Base-by-base conservation (phyloP, 2,888 invertebrate genomes). In the Ectobius pallidus region DNA sequence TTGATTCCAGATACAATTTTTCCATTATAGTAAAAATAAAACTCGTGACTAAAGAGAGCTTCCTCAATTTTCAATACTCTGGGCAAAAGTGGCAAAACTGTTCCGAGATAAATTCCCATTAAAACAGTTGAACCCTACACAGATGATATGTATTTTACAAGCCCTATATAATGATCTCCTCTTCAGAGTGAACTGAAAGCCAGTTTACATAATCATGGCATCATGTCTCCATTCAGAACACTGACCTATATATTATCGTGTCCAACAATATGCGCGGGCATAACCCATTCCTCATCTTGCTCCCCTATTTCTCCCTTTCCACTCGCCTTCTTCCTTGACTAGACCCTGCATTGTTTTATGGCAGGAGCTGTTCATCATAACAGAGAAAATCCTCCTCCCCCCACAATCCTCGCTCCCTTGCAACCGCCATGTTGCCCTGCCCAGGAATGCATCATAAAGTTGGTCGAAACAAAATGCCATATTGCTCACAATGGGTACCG, bases 401-500 rank as follows among this genome's bases (percentile, higher is more conserved):
- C 49, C 27, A 34, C 18, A n/a, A n/a, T n/a, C n/a, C n/a, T n/a
- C n/a, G n/a, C n/a, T n/a, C n/a, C n/a, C n/a, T n/a, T n/a, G n/a
- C n/a, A n/a, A n/a, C n/a, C n/a, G n/a, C 34, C 71, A 61, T 58
- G 49, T 49, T 46, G 46, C 32, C 61, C 69, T 6, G n/a, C 32
- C 58, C 58, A 27, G 58, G 58, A 30, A 58, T 58, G 58, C 58
- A 30, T 58, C 58, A 58, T 58, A 58, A 58, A 58, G 58, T 58
- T 58, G 9, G 27, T 30, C 25, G 62, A 62, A 73, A 73, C 73
- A 73, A 69, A 73, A 73, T 62, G 63, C 62, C 73, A 52, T 39
- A 70, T 69, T 63, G 69, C 69, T 62, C 63, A 73, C 69, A 70
- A 73, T 63, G 49, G 73, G 30, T 69, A 69, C 58, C 27, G 69